Evolutionary conservation across 1,140 invertebrate genomes (phyloP), one percentile per base, ranked within the genome.

Genomic region (Papilio polytes): DNA sequence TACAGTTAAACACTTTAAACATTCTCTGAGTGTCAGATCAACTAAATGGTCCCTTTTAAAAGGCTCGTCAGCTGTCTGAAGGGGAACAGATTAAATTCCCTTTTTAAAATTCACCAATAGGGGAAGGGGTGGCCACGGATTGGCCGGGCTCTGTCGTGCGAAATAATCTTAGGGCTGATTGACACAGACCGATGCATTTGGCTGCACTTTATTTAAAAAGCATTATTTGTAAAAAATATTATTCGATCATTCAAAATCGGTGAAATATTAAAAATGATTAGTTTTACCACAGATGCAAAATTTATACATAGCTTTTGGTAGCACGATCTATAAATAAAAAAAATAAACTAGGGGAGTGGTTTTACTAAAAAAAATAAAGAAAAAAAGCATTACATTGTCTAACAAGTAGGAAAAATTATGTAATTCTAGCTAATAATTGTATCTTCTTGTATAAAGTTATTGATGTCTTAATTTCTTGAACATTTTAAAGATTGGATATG

Each of bases 31-130:
- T 31, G 73, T 66, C 78, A 63, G 51, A 36, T 76, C 63, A 26
- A 53, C 18, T 56, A 74, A 80, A 74, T 74, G 31, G 18, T 78
- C 51, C 18, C n/a, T 70, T 82, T 82, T 80, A 76, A 82, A 83
- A 81, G 81, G 74, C 72, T 80, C 82, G 84, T 83, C 83, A 86
- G 86, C 86, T 88, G 85, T 87, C 84, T 81, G 85, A 90, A 89
- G 91, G 92, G 91, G 91, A 93, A 86, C 85, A 88, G 88, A 93
- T 94, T 91, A 91, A 92, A 92, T 94, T 90, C 89, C 89, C 88
- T 88, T 92, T 93, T 92, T 92, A 88, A 91, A 93, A 94, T 93
- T 92, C 90, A 91, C 91, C 92, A 92, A 94, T 92, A 86, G 86
- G 89, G 90, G 88, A 90, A 91, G 88, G 90, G 90, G 92, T 88